A percentile compares a stretch with the other conserved stretches of the same genome.
phyloP scores from a whole-genome alignment of 2,113 vertebrate genomes.

The Cochlearius cochlearius region DNA sequence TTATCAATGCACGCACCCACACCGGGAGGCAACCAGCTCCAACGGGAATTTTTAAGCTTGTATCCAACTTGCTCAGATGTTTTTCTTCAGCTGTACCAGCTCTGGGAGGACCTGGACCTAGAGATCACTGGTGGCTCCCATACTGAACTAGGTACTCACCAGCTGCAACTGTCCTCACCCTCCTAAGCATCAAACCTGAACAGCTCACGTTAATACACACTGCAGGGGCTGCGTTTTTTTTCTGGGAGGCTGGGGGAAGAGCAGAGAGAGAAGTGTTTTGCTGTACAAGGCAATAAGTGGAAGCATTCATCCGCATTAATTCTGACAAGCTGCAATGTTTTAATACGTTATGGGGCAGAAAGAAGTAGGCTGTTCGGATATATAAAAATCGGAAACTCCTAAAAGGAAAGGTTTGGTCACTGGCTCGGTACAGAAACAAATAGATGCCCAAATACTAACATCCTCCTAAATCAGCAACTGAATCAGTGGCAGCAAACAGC shows the following conservation, averaged over 20 bases:
- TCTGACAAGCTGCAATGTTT: background rate
- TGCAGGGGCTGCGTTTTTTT: background rate
- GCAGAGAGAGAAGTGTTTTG: background rate
- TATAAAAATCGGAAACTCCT: background rate
- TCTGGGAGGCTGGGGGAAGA: too few species aligned
- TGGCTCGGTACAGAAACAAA: background rate
- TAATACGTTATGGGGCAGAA: rapidly evolving
- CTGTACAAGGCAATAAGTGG: background rate
- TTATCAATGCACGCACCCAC: background rate
- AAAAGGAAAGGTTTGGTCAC: background rate
- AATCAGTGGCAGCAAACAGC: background rate
- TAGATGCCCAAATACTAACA: background rate
- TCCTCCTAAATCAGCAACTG: background rate
- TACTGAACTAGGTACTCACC: background rate
- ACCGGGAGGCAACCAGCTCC: background rate
- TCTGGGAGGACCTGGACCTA: background rate
- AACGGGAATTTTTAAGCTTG: background rate
- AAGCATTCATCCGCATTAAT: background rate
- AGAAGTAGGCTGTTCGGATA: background rate
- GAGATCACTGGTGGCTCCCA: background rate
- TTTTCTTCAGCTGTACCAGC: background rate
- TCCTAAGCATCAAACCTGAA: background rate
- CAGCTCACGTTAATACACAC: rapidly evolving
- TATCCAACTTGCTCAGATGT: background rate
- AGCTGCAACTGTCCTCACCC: background rate